phyloP scores from a whole-genome alignment of 1,140 invertebrate species.

The Megalopta genalis region DNA sequence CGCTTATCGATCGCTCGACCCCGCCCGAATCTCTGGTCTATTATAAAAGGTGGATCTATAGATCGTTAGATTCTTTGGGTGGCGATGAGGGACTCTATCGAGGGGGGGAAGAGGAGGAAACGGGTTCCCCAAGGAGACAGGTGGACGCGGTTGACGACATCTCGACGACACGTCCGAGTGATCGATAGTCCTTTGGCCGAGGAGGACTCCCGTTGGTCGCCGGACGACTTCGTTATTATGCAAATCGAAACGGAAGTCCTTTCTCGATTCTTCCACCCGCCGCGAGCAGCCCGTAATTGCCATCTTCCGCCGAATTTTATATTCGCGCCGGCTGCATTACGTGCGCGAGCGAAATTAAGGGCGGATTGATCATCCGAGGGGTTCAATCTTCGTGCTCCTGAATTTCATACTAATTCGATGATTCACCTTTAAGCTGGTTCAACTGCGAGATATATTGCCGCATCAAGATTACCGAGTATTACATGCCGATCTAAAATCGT shows the following conservation, averaged over 20 bases:
- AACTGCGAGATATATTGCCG: no score
- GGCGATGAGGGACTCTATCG: constrained; percentile 17
- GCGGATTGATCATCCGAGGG: no score
- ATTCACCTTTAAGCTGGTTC: background rate
- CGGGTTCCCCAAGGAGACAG: constrained; percentile 41
- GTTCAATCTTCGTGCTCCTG: background rate
- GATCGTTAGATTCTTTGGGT: background rate
- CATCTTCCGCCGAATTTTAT: constrained; percentile 34
- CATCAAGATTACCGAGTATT: no score
- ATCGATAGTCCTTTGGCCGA: constrained; percentile 53
- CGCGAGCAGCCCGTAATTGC: constrained; percentile 14
- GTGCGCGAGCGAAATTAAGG: background rate
- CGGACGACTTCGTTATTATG: constrained; percentile 54
- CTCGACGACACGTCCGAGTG: constrained; percentile 46
- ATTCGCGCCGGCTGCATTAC: background rate
- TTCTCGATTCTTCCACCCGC: constrained; percentile 22
- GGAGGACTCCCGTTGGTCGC: background rate
- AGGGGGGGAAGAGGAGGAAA: constrained; percentile 24
- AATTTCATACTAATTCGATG: no score
- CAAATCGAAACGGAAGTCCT: constrained; percentile 59
- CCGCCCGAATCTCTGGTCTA: background rate
- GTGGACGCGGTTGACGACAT: constrained; percentile 34
- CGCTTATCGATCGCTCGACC: background rate
- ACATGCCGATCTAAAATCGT: no score
- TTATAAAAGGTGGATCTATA: constrained; percentile 11